Evolutionary conservation across 2,888 invertebrate species (phyloP), one percentile per base, ranked within the genome.

Genomic region (Tenthredo mesomela): DNA sequence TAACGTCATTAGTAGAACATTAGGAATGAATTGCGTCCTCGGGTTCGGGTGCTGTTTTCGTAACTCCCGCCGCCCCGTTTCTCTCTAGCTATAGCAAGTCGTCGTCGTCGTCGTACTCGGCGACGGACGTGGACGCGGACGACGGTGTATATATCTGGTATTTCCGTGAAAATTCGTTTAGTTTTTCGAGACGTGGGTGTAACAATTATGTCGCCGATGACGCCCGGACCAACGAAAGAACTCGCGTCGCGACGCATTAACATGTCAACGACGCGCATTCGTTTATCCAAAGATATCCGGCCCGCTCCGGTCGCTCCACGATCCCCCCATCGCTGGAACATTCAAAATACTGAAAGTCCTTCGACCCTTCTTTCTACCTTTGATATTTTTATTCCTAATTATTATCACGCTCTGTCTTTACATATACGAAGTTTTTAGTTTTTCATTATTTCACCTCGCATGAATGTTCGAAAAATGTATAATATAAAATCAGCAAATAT

Each of bases 211-310:
- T 75, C 25, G 29, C 85, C 85, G 85, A 86, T 86, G 82, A 43
- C 33, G 58, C 75, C 73, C 82, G 18, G 54, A 33, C 47, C 65
- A 86, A 86, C 85, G 85, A 85, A 85, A 87, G 77, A 85, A 75
- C 82, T 84, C 33, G 71, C 50, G 86, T 86, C 86, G 87, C 86
- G 86, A 83, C 84, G 78, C 88, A 89, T 89, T 89, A 89, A 89
- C 87, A 87, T 86, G 89, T 89, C 89, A 89, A 84, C 90, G 88
- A 50, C 29, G 54, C 61, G 84, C 43, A 84, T 85, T 88, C 89
- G 86, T 89, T 89, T 90, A 87, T 89, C 88, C 87, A 50, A 75
- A 75, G 87, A 86, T 87, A 86, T 86, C 89, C 85, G 86, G 84
- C 73, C 58, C 61, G 15, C 25, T 50, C 33, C 15, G 7, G 2